Evolutionary conservation across 2,888 invertebrate genomes (phyloP), one percentile per base, ranked within the genome.

Genomic region (Thymelicus sylvestris): DNA sequence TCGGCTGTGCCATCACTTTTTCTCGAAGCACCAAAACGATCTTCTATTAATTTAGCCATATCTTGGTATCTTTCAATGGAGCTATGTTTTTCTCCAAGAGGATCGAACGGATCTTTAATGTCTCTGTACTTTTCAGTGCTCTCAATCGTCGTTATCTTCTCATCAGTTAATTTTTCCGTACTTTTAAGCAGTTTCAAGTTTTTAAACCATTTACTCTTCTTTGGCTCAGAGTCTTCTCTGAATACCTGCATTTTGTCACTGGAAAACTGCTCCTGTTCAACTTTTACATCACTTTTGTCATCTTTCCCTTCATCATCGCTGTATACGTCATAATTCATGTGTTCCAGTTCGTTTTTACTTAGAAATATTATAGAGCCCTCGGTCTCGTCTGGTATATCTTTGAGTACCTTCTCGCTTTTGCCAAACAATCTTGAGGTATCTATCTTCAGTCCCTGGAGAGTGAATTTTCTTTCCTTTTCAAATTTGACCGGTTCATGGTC

Each of bases 61-160:
- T 96, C 96, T 82, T 96, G 96, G 75, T 96, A 96, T 62, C 96
- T 91, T 80, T 96, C 96, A 84, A 96, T 96, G 73, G 96, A 96
- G 86, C 95, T 95, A 76, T 95, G 95, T 80, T 96, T 96, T 73
- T 95, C 95, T 67, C 95, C 95, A 71, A 92, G 89, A 15, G 94
- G 94, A 83, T 96, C 96, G 73, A 96, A 94, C 0, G 94, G 94
- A 79, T 95, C 95, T 81, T 92, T 93, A 0, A 92, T 84, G 69
- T 94, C 94, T 79, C 83, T 88, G 72, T 84, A 81, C 73, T 89
- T 92, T 67, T 91, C 89, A 71, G 72, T 83, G 71, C 85, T 93
- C 76, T 93, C 92, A 61, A 90, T 88, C 6, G 85, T 85, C 15
- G 91, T 86, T 64, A 90, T 85, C 74, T 94, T 94, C 50, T 91